Evolutionary conservation across 1,140 invertebrate species (phyloP), one percentile per base, ranked within the genome.

Genomic region (Bactericera cockerelli): DNA sequence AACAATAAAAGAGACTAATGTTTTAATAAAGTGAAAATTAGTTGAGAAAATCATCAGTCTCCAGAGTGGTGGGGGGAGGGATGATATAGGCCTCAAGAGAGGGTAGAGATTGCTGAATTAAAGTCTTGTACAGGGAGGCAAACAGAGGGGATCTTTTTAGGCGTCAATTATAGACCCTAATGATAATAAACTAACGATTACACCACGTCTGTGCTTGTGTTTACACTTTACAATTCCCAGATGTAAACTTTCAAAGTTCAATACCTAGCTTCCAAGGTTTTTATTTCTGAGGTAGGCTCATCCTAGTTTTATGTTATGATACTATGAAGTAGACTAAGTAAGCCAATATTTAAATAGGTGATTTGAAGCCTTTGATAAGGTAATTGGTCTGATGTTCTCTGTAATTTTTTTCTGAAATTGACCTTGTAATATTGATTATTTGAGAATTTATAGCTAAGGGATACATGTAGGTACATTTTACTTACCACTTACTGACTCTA

Each of bases 21-120:
- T 49, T 49, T 49, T 49, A 49, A 49, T 49, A 49, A 49, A 49
- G 42, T 49, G 42, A 22, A 22, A 49, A 49, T 49, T 49, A 49
- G 42, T 11, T 11, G n/a, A 49, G n/a, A 49, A 4, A 49, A 49
- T 49, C 4, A 49, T 49, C 42, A 49, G 42, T 8, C 42, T 8
- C 8, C 10, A 10, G 10, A 11, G 16, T 49, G 42, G 4, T 16
- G 3, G 3, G 42, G n/a, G 42, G 19, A 22, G n/a, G 22, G 42
- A 49, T 49, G n/a, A 49, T 49, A n/a, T n/a, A 49, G 42, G 22
- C 4, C 42, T 49, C 42, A 6, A 22, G 42, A 49, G 28, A 31
- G 28, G 28, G 28, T 31, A 13, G 42, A 49, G 22, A 49, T 49
- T 49, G 4, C 19, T 3, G 22, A 49, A 49, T 22, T 49, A 22